Conservation (phyloP, 2,888 invertebrate species). For the Palloptera scutellata region DNA sequence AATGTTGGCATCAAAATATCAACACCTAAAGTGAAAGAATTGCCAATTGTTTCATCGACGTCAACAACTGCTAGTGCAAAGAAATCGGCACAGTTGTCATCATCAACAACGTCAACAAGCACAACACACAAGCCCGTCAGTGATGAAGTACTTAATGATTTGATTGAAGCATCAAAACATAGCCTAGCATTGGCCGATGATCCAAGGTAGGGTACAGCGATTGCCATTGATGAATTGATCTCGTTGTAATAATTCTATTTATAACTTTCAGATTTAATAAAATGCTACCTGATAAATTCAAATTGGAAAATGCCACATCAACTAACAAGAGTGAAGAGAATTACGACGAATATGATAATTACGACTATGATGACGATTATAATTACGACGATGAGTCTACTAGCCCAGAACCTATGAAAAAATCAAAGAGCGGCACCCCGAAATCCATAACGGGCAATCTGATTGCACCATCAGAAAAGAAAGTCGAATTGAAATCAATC, state of each 20-base stretch:
- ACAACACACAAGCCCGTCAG: constrained; percentile 47
- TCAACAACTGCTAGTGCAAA: constrained; percentile 7
- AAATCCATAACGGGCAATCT: constrained; percentile 36
- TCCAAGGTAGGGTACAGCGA: constrained; percentile 40
- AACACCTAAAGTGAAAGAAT: constrained; percentile 51
- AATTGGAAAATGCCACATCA: constrained; percentile 41
- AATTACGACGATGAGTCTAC: constrained; percentile 47
- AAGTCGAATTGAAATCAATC: constrained; percentile 46
- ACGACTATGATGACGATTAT: constrained; percentile 53
- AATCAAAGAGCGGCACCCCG: constrained; percentile 40
- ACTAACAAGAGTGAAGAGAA: constrained; percentile 44
- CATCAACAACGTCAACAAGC: constrained; percentile 16
- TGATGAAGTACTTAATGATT: constrained; percentile 50
- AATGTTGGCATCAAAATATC: constrained; percentile 50
- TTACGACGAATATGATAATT: constrained; percentile 50
- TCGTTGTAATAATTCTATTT: neutral
- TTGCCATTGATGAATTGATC: constrained; percentile 13
- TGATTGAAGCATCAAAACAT: constrained; percentile 60
- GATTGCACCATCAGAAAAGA: constrained; percentile 42
- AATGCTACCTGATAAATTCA: constrained; percentile 53
- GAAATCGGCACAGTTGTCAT: neutral
- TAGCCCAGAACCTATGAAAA: constrained; percentile 41
- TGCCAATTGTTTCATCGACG: constrained; percentile 25
- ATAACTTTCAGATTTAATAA: constrained; percentile 52
- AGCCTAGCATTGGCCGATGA: constrained; percentile 50